Conservation (phyloP, 2,888 invertebrate genomes). For the Sepioteuthis lessoniana region DNA sequence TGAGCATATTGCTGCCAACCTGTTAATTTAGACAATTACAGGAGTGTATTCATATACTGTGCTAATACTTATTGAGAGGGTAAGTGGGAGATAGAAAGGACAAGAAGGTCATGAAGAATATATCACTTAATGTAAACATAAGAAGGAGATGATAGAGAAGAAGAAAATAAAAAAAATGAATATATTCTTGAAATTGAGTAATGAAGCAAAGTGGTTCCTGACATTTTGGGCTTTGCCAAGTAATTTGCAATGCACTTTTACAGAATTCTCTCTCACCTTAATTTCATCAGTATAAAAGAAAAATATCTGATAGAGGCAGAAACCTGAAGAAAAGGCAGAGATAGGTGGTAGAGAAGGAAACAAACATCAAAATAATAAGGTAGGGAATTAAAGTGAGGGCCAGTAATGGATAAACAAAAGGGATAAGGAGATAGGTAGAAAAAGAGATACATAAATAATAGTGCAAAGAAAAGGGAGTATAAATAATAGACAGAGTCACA, state of each 20-base stretch:
- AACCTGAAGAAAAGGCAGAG: background rate
- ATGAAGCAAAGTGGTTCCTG: background rate
- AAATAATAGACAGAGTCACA: no score
- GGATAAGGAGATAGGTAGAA: background rate
- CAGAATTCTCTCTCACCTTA: background rate
- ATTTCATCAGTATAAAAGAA: background rate
- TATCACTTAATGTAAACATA: conserved; percentile 23
- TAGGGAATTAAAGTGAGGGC: background rate
- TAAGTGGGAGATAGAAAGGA: background rate
- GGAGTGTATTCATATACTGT: background rate
- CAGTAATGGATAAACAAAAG: background rate
- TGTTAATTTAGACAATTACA: background rate
- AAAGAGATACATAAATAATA: background rate
- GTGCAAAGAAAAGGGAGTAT: background rate
- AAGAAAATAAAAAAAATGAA: background rate
- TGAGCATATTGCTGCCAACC: background rate
- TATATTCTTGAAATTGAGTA: conserved; percentile 33
- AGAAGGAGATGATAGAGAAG: background rate
- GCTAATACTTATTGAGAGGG: background rate
- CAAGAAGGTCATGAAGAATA: conserved; percentile 33
- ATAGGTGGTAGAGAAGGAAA: background rate
- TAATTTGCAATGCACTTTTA: background rate
- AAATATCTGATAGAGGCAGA: background rate
- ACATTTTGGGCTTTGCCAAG: conserved; percentile 33
- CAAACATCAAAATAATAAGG: background rate